Base-by-base conservation (phyloP, 2,888 invertebrate species). In the Campoletis raptor region DNA sequence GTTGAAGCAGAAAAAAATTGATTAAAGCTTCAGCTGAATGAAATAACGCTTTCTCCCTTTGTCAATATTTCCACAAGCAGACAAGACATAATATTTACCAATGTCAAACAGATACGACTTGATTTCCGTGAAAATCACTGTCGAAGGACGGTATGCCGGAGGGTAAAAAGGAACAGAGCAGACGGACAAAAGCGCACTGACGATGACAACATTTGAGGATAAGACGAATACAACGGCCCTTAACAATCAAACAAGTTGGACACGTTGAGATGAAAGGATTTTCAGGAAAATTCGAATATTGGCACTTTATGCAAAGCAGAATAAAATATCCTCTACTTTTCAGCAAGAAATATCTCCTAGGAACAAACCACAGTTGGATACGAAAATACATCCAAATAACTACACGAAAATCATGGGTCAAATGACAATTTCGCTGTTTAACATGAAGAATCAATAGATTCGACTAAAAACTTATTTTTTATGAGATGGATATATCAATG, bases 181-280 rank as follows among this genome's bases (percentile, higher is more conserved):
- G 48, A 54, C 36, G 76, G 64, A 77, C 69, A 82, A 83, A 52
- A 21, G 37, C 15, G 12, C 40, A 52, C 70, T 77, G 77, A 82
- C 77, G 69, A 82, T 61, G 61, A 77, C 57, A 45, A 45, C 64
- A 45, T 61, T 30, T 52, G 81, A 72, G 48, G 36, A 69, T 24
- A 48, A 36, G 52, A 24, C 24, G 57, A 21, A 57, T 57, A 73
- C 48, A 73, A 45, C 69, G 37, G 12, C 40, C 48, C 42, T 70
- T 70, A 80, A 86, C 80, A 86, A 86, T 86, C 67, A 79, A 83
- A 70, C 72, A 80, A 83, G 73, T 8, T 40, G 74, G 24, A 42
- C 57, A 52, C 36, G 37, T 18, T 37, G 37, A n/a, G 73, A 73
- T 73, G 80, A 86, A 83, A 86, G 80, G 80, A 80, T 61, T 70